Percentiles rank a stretch among this genome's conserved stretches.
These are phyloP conservation scores for Rattus norvegicus DNA, from an alignment of 2,113 vertebrate species.

Conservation along the genomic window DNA sequence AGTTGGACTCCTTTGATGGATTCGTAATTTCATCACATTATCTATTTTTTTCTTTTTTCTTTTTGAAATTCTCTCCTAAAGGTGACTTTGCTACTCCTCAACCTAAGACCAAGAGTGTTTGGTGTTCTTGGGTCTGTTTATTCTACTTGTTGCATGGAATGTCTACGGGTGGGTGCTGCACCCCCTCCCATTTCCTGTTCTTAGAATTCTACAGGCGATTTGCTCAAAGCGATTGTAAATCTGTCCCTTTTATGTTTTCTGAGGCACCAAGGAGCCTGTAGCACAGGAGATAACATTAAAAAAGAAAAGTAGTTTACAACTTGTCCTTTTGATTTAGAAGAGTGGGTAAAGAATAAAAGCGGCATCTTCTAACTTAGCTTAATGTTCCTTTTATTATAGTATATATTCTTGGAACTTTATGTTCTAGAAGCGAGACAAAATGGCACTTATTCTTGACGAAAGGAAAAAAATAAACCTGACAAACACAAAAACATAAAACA, in stretches of 20 bases:
- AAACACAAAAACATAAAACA: too few species aligned
- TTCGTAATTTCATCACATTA: background rate
- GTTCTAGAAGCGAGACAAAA: slow-evolving; percentile 35
- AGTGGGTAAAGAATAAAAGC: slow-evolving; percentile 21
- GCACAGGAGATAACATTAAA: slow-evolving; percentile 47
- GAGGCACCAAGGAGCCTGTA: slow-evolving; percentile 36
- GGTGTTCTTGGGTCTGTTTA: slow-evolving; percentile 46
- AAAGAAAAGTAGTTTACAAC: slow-evolving; percentile 61
- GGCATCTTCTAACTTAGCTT: slow-evolving; percentile 34
- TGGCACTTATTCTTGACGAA: background rate
- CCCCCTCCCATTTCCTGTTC: slow-evolving; percentile 57
- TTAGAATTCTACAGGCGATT: slow-evolving; percentile 54
- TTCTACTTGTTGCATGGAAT: slow-evolving; percentile 57
- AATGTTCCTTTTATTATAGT: slow-evolving; percentile 15
- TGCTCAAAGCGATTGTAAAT: slow-evolving; percentile 68
- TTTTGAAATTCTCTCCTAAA: background rate
- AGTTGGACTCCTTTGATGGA: background rate
- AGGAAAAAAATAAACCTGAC: background rate
- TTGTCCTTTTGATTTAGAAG: slow-evolving; percentile 67
- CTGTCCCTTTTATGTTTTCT: slow-evolving; percentile 56
- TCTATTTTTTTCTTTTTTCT: background rate
- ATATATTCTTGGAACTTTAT: slow-evolving; percentile 11
- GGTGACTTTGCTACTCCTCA: background rate
- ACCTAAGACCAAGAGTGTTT: background rate
- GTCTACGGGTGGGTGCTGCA: slow-evolving; percentile 11